phyloP scores from a whole-genome alignment of 1,140 invertebrate genomes.

The Drosophila sturtevanti region DNA sequence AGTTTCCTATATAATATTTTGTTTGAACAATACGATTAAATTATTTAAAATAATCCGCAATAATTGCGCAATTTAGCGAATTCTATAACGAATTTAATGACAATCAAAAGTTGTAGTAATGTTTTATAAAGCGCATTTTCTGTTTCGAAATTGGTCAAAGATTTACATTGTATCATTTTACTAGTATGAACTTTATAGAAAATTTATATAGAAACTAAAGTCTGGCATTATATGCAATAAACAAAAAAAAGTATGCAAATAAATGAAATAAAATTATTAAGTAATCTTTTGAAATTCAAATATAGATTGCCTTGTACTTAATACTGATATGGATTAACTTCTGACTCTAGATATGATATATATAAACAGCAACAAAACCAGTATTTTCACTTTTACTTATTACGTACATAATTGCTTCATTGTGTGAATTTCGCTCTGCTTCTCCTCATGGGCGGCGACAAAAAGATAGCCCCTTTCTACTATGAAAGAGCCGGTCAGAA shows the following conservation, averaged over 20 bases:
- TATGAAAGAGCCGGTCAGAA: conserved; percentile 14
- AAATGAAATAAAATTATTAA: background rate
- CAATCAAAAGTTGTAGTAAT: background rate
- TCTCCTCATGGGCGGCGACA: background rate
- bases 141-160: background rate
- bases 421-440: too few relatives aligned
- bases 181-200: background rate
- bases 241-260: background rate
- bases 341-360: too few relatives aligned
- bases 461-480: background rate
- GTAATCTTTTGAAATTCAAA: background rate
- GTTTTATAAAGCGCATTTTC: background rate
- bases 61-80: background rate
- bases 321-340: too few relatives aligned
- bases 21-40: background rate
- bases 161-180: background rate
- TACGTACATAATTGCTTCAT: too few relatives aligned
- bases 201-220: background rate
- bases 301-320: background rate
- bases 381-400: too few relatives aligned
- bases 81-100: background rate
- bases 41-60: background rate
- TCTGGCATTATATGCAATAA: background rate
- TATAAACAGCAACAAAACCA: too few relatives aligned
- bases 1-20: background rate